Conservation (phyloP, 2,797 vertebrate species). For the Choloepus didactylus region DNA sequence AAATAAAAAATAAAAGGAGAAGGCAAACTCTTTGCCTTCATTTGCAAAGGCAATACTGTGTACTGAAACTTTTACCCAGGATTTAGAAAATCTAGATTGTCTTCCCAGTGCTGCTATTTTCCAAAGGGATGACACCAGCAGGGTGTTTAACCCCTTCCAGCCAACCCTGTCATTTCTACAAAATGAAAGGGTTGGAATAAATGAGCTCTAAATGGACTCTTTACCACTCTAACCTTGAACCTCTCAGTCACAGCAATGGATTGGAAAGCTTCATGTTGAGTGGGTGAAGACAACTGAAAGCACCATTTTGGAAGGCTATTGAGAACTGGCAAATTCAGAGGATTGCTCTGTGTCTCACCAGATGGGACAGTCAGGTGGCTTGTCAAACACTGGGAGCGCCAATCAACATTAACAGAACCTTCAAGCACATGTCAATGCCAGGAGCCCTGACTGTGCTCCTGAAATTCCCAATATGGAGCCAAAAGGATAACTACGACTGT, state of each 20-base stretch:
- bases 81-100: neutral
- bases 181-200: slow-evolving; percentile 24
- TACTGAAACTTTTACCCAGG: neutral
- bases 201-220: slow-evolving; percentile 9
- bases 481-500: slow-evolving; percentile 3
- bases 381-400: neutral
- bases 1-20: neutral
- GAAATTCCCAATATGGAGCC: neutral
- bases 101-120: neutral
- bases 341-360: neutral
- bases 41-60: neutral
- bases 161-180: neutral
- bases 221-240: neutral
- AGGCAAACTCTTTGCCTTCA: neutral
- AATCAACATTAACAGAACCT: neutral
- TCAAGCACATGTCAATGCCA: neutral
- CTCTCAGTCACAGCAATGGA: neutral
- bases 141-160: neutral
- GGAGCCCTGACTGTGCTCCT: neutral
- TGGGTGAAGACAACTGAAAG: slow-evolving; percentile 34
- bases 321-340: neutral
- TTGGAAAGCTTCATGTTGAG: neutral
- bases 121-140: neutral
- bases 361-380: neutral
- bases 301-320: neutral